Base-by-base conservation (phyloP, 2,888 invertebrate genomes). In the Coecobrya sp. region DNA sequence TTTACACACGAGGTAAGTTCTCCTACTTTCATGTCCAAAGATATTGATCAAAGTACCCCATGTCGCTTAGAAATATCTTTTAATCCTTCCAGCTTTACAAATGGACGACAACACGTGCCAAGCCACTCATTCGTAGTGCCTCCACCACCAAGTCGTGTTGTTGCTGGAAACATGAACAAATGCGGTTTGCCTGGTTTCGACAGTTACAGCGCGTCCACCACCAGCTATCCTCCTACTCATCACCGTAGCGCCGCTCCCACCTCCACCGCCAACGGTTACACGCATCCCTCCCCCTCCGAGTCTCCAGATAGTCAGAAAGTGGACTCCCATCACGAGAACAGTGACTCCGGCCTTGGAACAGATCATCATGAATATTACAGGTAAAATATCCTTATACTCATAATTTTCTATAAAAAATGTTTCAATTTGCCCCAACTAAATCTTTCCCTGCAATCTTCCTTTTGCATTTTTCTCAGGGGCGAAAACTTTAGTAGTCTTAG, bases 281-380 rank as follows among this genome's bases (percentile, higher is more conserved):
- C 91, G 52, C 94, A 94, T 86, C 94, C 93, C n/a, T 94, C 94
- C 11, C 93, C 93, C 3, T 94, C 94, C n/a, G 93, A 93, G 52
- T 94, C 94, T 8, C 94, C 94, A 16, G 94, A 94, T 81, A 94
- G 93, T 89, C 94, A 94, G 81, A 94, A 93, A 86, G 94, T 94
- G 30, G 94, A 94, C 85, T 94, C 94, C 13, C 94, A 94, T 36
- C 97, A 97, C 94, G 97, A 97, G 95, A 97, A 97, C 95, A 97
- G 97, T 0, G 97, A 97, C 95, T 97, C 97, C 0, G 97, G 97
- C 0, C 96, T 97, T 5, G 97, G 97, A 73, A 97, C 97, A 22
- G 97, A 97, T 95, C 95, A 95, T 27, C 97, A 97, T 95, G 97
- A 97, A 95, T 97, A 97, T 95, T 94, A 94, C 90, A 90, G 91